A percentile compares a stretch with the other conserved stretches of the same genome.
Evolutionary conservation across 2,113 vertebrate genomes (phyloP).

Genomic region (Microcebus murinus): DNA sequence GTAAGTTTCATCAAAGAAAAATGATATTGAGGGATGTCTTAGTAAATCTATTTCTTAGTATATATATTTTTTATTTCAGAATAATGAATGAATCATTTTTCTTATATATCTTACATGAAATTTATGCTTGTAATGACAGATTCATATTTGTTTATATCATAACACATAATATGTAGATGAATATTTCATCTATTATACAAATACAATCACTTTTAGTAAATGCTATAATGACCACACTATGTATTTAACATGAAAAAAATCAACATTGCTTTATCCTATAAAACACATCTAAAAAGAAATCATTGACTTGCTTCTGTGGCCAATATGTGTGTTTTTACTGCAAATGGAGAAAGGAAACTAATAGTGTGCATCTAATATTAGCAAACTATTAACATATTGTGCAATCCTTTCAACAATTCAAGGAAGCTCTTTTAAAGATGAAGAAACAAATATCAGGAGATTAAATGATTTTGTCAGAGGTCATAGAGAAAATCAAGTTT

Average conservation of each 20-base stretch:
- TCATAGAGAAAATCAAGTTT: neutral
- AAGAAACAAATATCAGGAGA: neutral
- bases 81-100: conserved; percentile 1
- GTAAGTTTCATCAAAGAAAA: neutral
- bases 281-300: neutral
- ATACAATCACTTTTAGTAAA: neutral
- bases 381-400: neutral
- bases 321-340: neutral
- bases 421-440: neutral
- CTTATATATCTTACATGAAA: neutral
- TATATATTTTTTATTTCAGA: no score
- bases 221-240: neutral
- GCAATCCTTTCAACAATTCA: neutral
- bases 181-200: neutral
- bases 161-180: neutral
- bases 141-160: neutral
- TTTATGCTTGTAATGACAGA: neutral
- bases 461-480: neutral
- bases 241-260: neutral
- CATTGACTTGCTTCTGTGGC: neutral
- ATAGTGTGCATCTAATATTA: neutral
- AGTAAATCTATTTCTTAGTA: neutral
- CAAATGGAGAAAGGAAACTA: neutral
- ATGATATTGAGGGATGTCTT: neutral
- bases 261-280: neutral